Base-by-base conservation (phyloP, 1,140 invertebrate genomes). In the Ganaspis sp. region DNA sequence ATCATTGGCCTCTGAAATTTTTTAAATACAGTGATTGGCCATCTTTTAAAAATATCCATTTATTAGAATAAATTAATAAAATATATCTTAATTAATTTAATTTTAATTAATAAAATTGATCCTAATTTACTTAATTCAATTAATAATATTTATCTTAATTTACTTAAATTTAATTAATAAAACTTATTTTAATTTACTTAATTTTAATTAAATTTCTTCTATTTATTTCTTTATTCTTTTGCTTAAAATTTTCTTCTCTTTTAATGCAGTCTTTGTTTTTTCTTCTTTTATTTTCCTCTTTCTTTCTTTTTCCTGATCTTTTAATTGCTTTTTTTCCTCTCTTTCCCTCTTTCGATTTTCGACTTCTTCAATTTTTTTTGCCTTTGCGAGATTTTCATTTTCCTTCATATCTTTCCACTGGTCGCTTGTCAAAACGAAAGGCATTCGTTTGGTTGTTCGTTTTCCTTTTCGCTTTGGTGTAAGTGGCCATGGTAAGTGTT, bases 361-460 rank as follows among this genome's bases (percentile, higher is more conserved):
- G 72, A 58, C 40, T 64, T 70, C 9, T 45, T 49, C 58, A 37
- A 38, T 73, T 19, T 21, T 54, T 70, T 53, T 37, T 38, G 74
- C 76, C 75, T 69, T 74, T 5, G 64, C 58, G 4, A 1, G 26
- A 69, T 26, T 26, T 37, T 74, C 75, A 78, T 75, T 78, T 77
- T 80, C 78, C 75, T 78, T 77, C 75, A 26, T 77, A 76, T 49
- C 73, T 76, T 40, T 45, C 54, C 58, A 74, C 40, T 34, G 53
- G 26, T 80, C 70, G 72, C 45, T 80, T 73, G 17, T 74, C 77
- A 80, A 83, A 77, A 77, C 75, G 75, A 79, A 83, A 79, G 77
- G 76, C 40, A 69, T 69, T 69, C 73, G 21, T n/a, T 74, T 74
- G 69, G 73, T 74, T 69, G 42, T 58, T 69, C 9, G 69, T 74